Evolutionary conservation across 2,888 invertebrate genomes (phyloP), one percentile per base, ranked within the genome.

Genomic region (Heliothis peltigera): DNA sequence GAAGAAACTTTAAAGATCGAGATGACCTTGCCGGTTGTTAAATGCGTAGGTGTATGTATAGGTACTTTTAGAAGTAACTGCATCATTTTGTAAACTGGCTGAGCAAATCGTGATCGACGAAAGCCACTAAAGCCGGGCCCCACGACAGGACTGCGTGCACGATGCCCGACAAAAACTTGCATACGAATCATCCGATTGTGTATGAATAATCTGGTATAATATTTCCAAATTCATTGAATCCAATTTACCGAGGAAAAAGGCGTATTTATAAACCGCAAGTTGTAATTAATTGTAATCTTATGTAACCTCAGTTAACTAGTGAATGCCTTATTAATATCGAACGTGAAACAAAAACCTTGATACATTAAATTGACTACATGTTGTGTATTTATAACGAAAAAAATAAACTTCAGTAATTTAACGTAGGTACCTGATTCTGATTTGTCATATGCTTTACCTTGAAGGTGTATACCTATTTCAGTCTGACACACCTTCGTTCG

Each of bases 401-500:
- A 19, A 22, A 44, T 43, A 53, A 6, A 49, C 2, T 35, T 22
- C 18, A 55, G 10, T 12, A 7, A 17, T 47, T 44, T 44, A 52
- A 55, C 22, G 19, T 22, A 18, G 42, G 42, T 52, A 46, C 35
- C 39, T 19, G 49, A 53, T 53, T 53, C 22, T 18, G 52, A 48
- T 53, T 59, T 42, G 22, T 56, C 55, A 52, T 19, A 52, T 44
- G 48, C 55, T 56, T 64, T 69, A 70, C 70, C 71, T 77, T 76
- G 60, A 71, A 66, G 12, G 43, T 64, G 53, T 56, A 80, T 28
- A n/a, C 15, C 21, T 54, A 32, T 12, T 53, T 21, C 39, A 32
- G 22, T 1, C 44, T 53, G 75, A 71, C 88, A 84, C 87, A 70
- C 85, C 87, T 84, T 85, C 82, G 60, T 62, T 62, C 55, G 56